Base-by-base conservation (phyloP, 2,888 invertebrate genomes). In the Diachrysia chrysitis region DNA sequence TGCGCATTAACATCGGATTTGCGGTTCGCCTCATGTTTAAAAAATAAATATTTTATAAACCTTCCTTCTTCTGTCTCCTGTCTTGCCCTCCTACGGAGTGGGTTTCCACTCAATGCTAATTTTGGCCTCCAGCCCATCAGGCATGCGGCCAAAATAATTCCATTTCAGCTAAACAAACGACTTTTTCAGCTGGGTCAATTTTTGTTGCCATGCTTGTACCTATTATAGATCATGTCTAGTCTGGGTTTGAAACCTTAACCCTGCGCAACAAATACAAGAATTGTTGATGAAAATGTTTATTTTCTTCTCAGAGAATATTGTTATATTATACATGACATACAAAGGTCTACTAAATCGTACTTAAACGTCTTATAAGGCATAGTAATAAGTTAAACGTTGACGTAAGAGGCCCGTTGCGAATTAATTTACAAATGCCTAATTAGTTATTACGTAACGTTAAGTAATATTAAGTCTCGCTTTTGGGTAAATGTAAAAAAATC, bases 381-480 rank as follows among this genome's bases (percentile, higher is more conserved):
- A 16, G 25, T 53, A 53, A 23, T 53, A 54, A 54, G 25, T 54
- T 25, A 5, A 23, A 16, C 19, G 14, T 10, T 48, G 48, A 48
- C 48, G 48, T 25, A 25, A 25, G 14, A 16, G 21, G 51, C 58
- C 17, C 63, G 56, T 59, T 23, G 63, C 55, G 46, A 71, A 75
- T 72, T 61, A 62, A 68, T 71, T 68, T 62, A 71, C 54, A 54
- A 62, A 46, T 51, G 63, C 63, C 37, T 53, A 59, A 68, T 76
- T n/a, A n/a, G n/a, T n/a, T n/a, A n/a, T n/a, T 68, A 58, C 55
- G 69, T 63, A 76, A 73, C 54, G 4, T 68, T 21, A 73, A 66
- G 16, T 67, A 19, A 54, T 58, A 16, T 61, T 48, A 58, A 68
- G 64, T 68, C 53, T 17, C 23, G 65, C 63, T 29, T 58, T 65